These are phyloP conservation scores for Agrochola lychnidis DNA, from an alignment of 2,888 invertebrate genomes.

Conservation along the genomic window DNA sequence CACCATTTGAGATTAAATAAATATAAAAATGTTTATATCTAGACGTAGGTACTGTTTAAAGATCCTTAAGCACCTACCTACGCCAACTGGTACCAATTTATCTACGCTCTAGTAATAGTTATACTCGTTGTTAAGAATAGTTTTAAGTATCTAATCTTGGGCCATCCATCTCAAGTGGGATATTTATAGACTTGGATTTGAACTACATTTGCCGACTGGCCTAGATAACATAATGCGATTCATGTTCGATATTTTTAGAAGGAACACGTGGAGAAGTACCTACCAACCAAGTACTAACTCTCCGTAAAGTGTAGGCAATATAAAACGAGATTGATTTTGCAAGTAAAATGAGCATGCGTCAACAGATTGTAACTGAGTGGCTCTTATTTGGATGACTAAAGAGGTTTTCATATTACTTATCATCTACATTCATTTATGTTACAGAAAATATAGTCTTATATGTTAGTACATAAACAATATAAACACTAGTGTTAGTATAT, in stretches of 20 bases:
- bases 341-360: background rate
- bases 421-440: background rate
- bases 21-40: background rate
- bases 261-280: background rate
- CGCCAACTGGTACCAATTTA: background rate
- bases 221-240: constrained; percentile 13
- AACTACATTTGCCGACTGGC: constrained; percentile 22
- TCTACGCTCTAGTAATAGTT: background rate
- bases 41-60: background rate
- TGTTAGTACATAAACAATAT: background rate
- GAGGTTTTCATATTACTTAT: background rate
- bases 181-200: constrained; percentile 33
- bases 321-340: constrained; percentile 11
- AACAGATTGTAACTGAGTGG: background rate
- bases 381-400: background rate
- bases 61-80: background rate
- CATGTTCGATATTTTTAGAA: constrained; percentile 18
- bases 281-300: background rate
- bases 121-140: background rate
- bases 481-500: background rate
- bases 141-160: constrained; percentile 21
- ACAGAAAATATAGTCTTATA: background rate
- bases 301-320: constrained; percentile 7
- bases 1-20: background rate
- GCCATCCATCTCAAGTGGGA: constrained; percentile 8